Evolutionary conservation across 2,113 vertebrate species (phyloP), one percentile per base, ranked within the genome.

Genomic region (Anser cygnoides): DNA sequence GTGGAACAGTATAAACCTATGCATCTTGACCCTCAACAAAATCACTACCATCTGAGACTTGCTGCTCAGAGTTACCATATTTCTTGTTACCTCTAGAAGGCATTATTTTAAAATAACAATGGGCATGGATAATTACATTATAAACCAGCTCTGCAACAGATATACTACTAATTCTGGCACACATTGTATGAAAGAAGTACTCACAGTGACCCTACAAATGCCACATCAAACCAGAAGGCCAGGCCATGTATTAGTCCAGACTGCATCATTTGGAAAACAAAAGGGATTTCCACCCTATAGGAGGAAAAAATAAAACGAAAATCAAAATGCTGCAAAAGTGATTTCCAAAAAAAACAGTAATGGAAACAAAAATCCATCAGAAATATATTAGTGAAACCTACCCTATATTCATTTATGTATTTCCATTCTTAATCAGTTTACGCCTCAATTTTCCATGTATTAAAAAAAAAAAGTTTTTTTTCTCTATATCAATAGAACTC

Each of bases 171-270:
- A 52, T 63, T 52, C 44, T 77, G 41, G 10, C 28, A 63, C 18
- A 50, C 17, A 35, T 39, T 23, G 17, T 19, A 33, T 33, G 12
- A 54, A 65, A 59, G 63, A 58, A 74, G 58, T 83, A 94, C 97
- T 57, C 80, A 98, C 98, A 95, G 94, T 73, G 98, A 98, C 63
- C 98, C 98, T n/a, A 96, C 84, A 90, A 98, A 99, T 65, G 98
- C 98, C 87, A 98, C 97, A 70, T 99, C 98, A 43, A 98, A 99
- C 98, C 98, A 98, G 84, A 99, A 97, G 3, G 98, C 98, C 28
- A 99, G 97, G 44, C 98, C 98, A 18, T 98, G 98, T 91, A 98
- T 82, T 76, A 99, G 95, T 83, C 98, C 98, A 2, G 98, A 98
- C 81, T 98, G 98, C 28, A 94, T 93, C 76, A 99, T 95, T 11